A percentile compares a stretch with the other conserved stretches of the same genome.
phyloP scores from a whole-genome alignment of 2,113 vertebrate genomes.

The Bufo bufo region DNA sequence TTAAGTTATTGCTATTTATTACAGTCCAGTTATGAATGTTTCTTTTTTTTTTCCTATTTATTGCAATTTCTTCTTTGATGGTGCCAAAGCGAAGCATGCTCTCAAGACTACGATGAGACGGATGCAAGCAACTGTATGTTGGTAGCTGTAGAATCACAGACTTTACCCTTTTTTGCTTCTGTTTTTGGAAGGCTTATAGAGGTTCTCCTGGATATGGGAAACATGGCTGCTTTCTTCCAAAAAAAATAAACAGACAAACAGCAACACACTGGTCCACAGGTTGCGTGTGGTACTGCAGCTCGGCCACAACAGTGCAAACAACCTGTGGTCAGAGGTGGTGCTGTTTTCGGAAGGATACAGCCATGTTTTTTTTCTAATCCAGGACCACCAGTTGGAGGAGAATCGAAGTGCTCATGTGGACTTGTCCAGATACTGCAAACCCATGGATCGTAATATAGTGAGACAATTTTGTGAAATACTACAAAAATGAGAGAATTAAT shows the following conservation, averaged over 20 bases:
- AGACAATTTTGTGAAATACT: too few relatives aligned
- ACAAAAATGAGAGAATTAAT: background rate
- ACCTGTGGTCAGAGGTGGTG: background rate
- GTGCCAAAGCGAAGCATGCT: slow-evolving; percentile 86
- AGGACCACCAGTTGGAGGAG: background rate
- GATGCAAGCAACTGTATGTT: slow-evolving; percentile 65
- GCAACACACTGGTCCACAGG: background rate
- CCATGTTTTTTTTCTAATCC: background rate
- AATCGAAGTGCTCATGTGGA: background rate
- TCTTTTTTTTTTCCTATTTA: slow-evolving; percentile 85
- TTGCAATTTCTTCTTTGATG: slow-evolving; percentile 81
- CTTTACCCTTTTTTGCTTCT: slow-evolving; percentile 74
- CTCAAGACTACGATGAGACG: slow-evolving; percentile 70
- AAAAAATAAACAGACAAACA: background rate
- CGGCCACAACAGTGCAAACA: background rate
- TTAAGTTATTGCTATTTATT: slow-evolving; percentile 99
- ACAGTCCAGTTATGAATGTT: slow-evolving; percentile 85
- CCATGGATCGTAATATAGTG: too few relatives aligned
- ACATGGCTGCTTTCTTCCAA: background rate
- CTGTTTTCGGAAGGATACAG: background rate
- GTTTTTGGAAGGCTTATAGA: background rate
- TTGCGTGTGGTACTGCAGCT: background rate
- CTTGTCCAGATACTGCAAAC: background rate
- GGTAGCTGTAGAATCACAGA: slow-evolving; percentile 79
- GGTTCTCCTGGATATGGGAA: background rate